phyloP scores from a whole-genome alignment of 1,140 invertebrate genomes.

The Eufriesea mexicana region DNA sequence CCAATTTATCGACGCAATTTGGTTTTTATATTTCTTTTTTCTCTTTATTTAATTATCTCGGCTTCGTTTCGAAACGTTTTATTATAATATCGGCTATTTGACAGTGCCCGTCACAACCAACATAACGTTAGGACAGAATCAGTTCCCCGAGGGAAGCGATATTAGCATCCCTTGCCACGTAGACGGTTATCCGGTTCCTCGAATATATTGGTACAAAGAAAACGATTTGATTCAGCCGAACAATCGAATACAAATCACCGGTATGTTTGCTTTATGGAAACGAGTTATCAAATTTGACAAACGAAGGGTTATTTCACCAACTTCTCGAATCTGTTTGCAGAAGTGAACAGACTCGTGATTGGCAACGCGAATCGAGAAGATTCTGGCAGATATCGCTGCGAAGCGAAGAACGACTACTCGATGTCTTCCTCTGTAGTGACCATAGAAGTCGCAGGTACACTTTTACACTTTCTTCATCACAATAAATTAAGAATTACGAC shows the following conservation, averaged over 20 bases:
- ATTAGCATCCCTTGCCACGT: conserved; percentile 89
- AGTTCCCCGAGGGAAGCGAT: conserved; percentile 85
- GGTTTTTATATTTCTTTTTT: background rate
- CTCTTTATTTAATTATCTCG: background rate
- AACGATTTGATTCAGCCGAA: conserved; percentile 81
- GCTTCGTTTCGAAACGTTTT: background rate
- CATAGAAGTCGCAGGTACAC: conserved; percentile 88
- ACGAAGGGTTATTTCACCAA: background rate
- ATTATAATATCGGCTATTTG: conserved; percentile 21
- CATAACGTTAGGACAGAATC: conserved; percentile 82
- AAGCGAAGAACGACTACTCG: conserved; percentile 88
- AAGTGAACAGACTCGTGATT: conserved; percentile 87
- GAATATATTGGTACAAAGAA: conserved; percentile 91
- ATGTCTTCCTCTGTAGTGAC: conserved; percentile 84
- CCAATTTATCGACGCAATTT: background rate
- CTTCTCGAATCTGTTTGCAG: conserved; percentile 75
- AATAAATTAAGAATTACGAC: too few relatives aligned
- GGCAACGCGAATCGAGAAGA: conserved; percentile 85
- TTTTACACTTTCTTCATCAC: background rate
- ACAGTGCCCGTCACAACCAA: conserved; percentile 85
- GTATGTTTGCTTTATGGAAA: conserved; percentile 74
- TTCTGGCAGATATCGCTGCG: conserved; percentile 90
- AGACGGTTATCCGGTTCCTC: conserved; percentile 89
- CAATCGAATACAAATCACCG: conserved; percentile 84
- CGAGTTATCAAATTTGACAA: background rate